Evolutionary conservation across 37 sponge, comb jelly and placozoan species (phyloP).

Genomic region (Agelas oroides): DNA sequence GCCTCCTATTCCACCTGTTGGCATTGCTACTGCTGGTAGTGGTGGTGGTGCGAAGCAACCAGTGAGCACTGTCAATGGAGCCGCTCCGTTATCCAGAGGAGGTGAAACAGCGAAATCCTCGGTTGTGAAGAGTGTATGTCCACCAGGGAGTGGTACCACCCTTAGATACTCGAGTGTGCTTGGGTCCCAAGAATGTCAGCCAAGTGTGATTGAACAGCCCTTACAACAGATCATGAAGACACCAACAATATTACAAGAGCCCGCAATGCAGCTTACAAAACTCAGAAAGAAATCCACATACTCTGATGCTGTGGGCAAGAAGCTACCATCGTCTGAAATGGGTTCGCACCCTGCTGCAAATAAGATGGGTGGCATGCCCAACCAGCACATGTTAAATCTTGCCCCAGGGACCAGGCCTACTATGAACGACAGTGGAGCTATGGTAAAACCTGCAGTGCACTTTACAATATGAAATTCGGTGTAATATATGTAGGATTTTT

Average conservation of each 20-base stretch:
- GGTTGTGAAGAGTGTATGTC: background rate
- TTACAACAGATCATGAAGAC: constrained; percentile 76
- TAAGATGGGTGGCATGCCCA: background rate
- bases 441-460: background rate
- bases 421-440: background rate
- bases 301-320: constrained; percentile 77
- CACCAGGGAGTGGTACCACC: background rate
- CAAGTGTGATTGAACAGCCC: constrained; percentile 50
- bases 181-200: background rate
- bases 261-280: constrained; percentile 46
- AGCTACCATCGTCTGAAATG: background rate
- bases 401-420: constrained; percentile 63
- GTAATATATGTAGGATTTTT: too few species aligned
- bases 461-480: background rate
- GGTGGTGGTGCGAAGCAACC: background rate
- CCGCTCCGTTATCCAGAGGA: background rate
- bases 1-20: background rate
- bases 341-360: background rate
- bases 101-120: background rate
- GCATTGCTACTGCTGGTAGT: background rate
- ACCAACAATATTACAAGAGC: constrained; percentile 71
- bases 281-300: constrained; percentile 69
- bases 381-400: constrained; percentile 40
- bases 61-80: background rate
- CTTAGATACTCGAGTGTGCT: constrained; percentile 32